Evolutionary conservation across 2,113 vertebrate species (phyloP).

Genomic region (Lagenorhynchus albirostris): DNA sequence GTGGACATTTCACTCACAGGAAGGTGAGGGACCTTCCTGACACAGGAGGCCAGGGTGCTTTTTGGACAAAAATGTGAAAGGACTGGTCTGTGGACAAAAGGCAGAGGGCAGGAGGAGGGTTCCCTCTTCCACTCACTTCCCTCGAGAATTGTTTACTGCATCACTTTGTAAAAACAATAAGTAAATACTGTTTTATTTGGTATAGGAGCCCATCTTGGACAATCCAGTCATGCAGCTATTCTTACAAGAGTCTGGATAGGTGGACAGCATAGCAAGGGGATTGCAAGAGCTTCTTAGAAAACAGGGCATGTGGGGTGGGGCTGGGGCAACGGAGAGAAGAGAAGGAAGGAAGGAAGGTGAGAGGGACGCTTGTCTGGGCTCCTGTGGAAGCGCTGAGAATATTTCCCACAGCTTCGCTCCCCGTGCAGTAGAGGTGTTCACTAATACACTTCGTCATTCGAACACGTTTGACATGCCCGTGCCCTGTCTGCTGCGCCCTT

Average conservation of each 20-base stretch:
- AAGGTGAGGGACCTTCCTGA: neutral
- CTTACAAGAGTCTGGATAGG: neutral
- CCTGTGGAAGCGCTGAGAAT: neutral
- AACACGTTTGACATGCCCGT: neutral
- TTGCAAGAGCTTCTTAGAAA: neutral
- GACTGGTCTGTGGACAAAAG: too few species aligned
- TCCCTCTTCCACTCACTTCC: neutral
- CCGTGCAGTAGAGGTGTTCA: fast-evolving
- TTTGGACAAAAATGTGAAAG: neutral
- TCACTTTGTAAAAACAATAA: neutral
- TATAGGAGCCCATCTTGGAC: neutral
- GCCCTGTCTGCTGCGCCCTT: neutral
- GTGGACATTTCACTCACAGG: neutral
- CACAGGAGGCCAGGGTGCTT: neutral
- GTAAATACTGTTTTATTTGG: neutral
- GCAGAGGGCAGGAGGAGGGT: neutral
- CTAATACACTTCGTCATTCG: neutral
- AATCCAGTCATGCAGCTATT: neutral
- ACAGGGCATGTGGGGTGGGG: fast-evolving
- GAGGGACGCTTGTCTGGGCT: neutral
- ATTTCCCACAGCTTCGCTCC: neutral
- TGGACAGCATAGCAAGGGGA: fast-evolving
- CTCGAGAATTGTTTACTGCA: neutral
- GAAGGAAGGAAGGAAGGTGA: too few species aligned
- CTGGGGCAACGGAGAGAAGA: neutral